phyloP scores from a whole-genome alignment of 2,888 invertebrate genomes.

The Embidobia sp. region DNA sequence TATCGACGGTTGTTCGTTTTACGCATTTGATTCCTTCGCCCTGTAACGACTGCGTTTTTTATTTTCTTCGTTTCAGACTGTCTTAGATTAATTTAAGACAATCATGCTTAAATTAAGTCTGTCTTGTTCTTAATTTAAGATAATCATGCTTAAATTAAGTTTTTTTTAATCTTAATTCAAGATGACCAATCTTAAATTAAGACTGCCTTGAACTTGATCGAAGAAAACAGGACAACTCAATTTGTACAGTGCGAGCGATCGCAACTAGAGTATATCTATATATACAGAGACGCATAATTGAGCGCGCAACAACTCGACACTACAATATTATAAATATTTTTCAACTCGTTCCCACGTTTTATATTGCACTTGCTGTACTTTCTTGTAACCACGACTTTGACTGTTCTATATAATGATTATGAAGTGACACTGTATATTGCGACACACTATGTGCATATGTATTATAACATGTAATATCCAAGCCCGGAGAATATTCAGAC shows the following conservation, averaged over 20 bases:
- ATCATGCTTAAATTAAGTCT: too few relatives aligned
- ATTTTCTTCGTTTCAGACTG: too few relatives aligned
- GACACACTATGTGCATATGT: conserved; percentile 41
- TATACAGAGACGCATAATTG: too few relatives aligned
- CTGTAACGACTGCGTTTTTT: too few relatives aligned
- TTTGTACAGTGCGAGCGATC: not conserved
- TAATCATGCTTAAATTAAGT: too few relatives aligned
- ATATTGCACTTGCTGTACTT: conserved; percentile 60
- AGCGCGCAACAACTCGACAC: not conserved
- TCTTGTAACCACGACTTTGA: conserved; percentile 47
- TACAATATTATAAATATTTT: conserved; percentile 41
- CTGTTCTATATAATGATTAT: conserved; percentile 42
- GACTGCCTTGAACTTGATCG: too few relatives aligned
- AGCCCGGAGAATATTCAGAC: conserved; percentile 28
- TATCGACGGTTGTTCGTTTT: too few relatives aligned
- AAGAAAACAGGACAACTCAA: too few relatives aligned
- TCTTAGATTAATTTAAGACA: conserved; percentile 13
- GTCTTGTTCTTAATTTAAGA: too few relatives aligned
- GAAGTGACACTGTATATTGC: conserved; percentile 53
- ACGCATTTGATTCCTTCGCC: too few relatives aligned
- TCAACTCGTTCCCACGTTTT: conserved; percentile 61
- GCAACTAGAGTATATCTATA: not conserved
- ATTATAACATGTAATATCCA: conserved; percentile 38
- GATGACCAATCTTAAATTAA: too few relatives aligned
- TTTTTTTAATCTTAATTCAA: too few relatives aligned